These are phyloP conservation scores for Champsocephalus gunnari DNA, from an alignment of 2,797 vertebrate genomes.

Conservation along the genomic window DNA sequence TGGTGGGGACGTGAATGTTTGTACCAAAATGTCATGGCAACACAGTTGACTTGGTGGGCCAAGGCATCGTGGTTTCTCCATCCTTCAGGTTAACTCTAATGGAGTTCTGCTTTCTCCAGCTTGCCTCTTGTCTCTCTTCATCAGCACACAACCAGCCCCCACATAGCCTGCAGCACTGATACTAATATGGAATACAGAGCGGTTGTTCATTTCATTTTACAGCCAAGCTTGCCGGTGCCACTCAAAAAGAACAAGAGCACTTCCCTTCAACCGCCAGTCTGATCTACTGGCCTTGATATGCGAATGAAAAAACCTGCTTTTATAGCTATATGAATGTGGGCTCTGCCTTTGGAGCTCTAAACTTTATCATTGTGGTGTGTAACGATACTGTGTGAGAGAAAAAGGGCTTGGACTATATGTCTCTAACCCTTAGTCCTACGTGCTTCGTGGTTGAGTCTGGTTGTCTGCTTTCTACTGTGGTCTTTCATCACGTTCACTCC, in stretches of 20 bases:
- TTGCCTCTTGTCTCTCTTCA: constrained; percentile 61
- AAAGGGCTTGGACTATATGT: constrained; percentile 59
- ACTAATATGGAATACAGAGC: constrained; percentile 56
- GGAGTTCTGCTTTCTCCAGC: constrained; percentile 61
- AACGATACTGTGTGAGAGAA: constrained; percentile 54
- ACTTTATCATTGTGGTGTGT: constrained; percentile 60
- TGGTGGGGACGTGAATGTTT: neutral
- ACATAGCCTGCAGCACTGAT: constrained; percentile 55
- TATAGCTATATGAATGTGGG: constrained; percentile 28
- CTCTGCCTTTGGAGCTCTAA: constrained; percentile 49
- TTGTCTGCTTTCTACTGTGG: constrained; percentile 80
- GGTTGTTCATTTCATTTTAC: constrained; percentile 65
- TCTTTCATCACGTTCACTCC: constrained; percentile 82
- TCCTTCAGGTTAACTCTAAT: constrained; percentile 69
- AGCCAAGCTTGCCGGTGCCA: constrained; percentile 52
- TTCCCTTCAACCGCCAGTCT: constrained; percentile 8
- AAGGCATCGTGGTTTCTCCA: constrained; percentile 22
- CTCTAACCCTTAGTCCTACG: constrained; percentile 64
- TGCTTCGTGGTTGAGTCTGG: constrained; percentile 76
- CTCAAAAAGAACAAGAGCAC: constrained; percentile 41
- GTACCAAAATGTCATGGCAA: neutral
- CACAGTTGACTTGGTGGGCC: constrained; percentile 33
- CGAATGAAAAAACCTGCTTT: constrained; percentile 36
- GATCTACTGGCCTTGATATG: constrained; percentile 37
- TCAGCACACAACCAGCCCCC: constrained; percentile 62